Conservation (phyloP, 2,113 vertebrate species). For the Sylvia atricapilla region DNA sequence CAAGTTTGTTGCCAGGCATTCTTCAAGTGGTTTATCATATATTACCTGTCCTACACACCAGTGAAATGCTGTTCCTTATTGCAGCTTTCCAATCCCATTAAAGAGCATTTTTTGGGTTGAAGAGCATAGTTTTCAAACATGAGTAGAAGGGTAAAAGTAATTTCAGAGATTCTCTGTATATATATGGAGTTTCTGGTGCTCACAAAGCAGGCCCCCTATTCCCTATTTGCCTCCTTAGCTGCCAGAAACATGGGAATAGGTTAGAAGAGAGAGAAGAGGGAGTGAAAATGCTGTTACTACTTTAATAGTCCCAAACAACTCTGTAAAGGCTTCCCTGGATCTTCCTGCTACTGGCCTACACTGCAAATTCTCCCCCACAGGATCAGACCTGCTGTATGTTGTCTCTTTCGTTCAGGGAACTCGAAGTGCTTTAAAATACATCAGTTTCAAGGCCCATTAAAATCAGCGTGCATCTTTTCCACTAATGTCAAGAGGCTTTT, state of each 20-base stretch:
- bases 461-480: constrained; percentile 37
- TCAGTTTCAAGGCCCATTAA: constrained; percentile 47
- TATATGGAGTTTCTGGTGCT: background rate
- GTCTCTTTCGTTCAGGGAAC: background rate
- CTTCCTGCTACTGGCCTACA: background rate
- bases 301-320: background rate
- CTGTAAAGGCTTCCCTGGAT: background rate
- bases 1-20: background rate
- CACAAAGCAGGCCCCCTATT: background rate
- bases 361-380: background rate
- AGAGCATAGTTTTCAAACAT: background rate
- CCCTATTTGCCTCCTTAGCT: background rate
- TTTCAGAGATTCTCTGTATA: background rate
- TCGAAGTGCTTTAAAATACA: constrained; percentile 12
- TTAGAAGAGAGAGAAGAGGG: background rate
- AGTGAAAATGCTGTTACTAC: background rate
- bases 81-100: background rate
- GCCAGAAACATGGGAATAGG: background rate
- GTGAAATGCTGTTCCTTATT: background rate
- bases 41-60: background rate
- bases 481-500: constrained; percentile 63
- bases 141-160: background rate
- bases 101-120: background rate
- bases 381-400: background rate
- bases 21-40: background rate